Evolutionary conservation across 2,113 vertebrate genomes (phyloP), one percentile per base, ranked within the genome.

Genomic region (Maccullochella peelii): DNA sequence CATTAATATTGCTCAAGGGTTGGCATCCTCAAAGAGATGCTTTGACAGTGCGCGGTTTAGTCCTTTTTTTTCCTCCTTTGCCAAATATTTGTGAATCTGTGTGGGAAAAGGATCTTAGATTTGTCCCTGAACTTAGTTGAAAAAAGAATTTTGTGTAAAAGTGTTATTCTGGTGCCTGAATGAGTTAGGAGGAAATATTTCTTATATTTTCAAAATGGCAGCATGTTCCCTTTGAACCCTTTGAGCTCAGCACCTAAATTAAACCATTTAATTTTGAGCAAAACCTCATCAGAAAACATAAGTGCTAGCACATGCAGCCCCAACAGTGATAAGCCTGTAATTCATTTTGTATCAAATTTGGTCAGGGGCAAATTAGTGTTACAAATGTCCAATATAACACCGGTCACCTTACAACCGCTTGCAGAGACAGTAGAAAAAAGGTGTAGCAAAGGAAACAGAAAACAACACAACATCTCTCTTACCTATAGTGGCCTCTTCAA

Each of bases 401-500:
- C 15, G 2, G 15, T 5, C 2, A 40, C 27, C 40, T 63, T 38
- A n/a, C 2, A 65, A 23, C n/a, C 8, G 36, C 71, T 54, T 44
- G 42, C 55, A 68, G 23, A 38, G 14, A 54, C 25, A 36, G 49
- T 16, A 14, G 18, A 77, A 21, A 55, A 18, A 68, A 58, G 23
- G 11, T 14, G 63, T 0, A 36, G 27, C 38, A 66, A 44, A 62
- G 6, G n/a, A 75, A 27, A 49, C 5, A 4, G 8, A 72, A 49
- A 54, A 67, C 44, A 38, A 50, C n/a, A 50, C 6, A 44, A 27
- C 36, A 27, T n/a, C 5, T 47, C 7, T 66, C 79, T 94, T 95
- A 99, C 98, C 98, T 94, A 99, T 99, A 67, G 83, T 86, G 82
- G 97, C 96, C 91, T 99, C 98, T 0, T 99, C 98, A 52, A 99